These are phyloP conservation scores for Crenichthys baileyi DNA, from an alignment of 2,797 vertebrate genomes.

Conservation along the genomic window DNA sequence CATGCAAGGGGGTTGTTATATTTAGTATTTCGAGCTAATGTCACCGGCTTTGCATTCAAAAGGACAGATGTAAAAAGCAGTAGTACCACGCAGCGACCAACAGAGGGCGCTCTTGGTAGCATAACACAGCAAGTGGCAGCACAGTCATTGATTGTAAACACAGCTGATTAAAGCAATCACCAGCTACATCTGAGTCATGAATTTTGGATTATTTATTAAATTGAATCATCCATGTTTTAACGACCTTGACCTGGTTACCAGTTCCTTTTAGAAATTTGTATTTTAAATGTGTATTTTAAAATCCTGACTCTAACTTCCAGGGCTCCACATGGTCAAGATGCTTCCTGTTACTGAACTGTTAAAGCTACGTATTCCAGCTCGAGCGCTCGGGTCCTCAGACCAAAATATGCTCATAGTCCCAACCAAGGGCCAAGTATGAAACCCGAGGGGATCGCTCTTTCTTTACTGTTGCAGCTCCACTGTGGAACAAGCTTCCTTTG, in stretches of 20 bases:
- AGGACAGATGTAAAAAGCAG: background rate
- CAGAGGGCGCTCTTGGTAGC: conserved; percentile 49
- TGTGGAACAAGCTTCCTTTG: too few species aligned
- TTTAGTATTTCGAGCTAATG: conserved; percentile 10
- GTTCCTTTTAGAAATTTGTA: background rate
- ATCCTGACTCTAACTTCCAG: background rate
- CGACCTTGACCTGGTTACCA: background rate
- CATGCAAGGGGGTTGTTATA: background rate
- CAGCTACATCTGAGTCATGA: background rate
- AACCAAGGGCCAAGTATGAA: background rate
- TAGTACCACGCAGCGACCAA: conserved; percentile 29
- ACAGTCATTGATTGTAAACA: background rate
- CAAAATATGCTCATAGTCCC: background rate
- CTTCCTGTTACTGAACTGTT: background rate
- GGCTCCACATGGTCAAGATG: background rate
- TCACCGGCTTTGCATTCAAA: background rate
- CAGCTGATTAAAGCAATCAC: background rate
- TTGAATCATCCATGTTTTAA: background rate
- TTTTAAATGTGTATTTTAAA: background rate
- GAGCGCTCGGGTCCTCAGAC: background rate
- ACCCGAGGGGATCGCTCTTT: background rate
- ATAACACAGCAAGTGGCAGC: conserved; percentile 17
- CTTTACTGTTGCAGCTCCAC: too few species aligned
- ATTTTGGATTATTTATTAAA: background rate
- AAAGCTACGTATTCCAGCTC: background rate